Conservation (phyloP, 92 coral and sea anemone genomes). For the Heliopora coerulea region DNA sequence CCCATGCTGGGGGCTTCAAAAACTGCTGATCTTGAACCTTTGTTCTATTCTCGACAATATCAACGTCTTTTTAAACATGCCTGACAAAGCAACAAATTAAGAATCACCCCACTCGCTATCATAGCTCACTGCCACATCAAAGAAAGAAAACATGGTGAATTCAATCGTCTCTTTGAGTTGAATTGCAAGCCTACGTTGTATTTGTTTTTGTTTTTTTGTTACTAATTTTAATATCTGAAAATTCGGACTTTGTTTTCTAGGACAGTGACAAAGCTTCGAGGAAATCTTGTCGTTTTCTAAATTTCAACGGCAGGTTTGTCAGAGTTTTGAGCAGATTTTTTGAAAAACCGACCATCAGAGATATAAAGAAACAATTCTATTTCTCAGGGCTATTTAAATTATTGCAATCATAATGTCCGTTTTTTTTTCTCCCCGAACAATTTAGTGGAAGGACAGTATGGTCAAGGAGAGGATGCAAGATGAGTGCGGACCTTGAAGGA, state of each 20-base stretch:
- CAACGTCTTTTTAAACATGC: too few relatives aligned
- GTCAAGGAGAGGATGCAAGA: constrained; percentile 13
- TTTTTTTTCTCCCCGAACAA: neutral
- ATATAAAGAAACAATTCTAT: neutral
- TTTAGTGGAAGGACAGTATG: constrained; percentile 8
- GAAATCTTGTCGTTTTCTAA: constrained; percentile 1
- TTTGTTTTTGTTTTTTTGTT: too few relatives aligned
- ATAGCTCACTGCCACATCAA: too few relatives aligned
- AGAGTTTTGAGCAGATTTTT: neutral
- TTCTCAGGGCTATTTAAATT: neutral
- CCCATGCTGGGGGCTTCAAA: too few relatives aligned
- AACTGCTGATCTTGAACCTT: too few relatives aligned
- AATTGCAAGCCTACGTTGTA: too few relatives aligned
- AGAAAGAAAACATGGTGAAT: too few relatives aligned
- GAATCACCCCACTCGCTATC: too few relatives aligned
- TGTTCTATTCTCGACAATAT: too few relatives aligned
- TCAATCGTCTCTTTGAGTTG: too few relatives aligned
- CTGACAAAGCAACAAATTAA: too few relatives aligned
- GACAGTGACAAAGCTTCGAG: neutral
- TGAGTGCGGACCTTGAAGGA: neutral
- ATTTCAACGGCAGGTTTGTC: neutral
- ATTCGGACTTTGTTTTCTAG: constrained; percentile 1
- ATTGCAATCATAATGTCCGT: neutral
- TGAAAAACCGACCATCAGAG: neutral
- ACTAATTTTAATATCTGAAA: too few relatives aligned